Percentiles rank a stretch among this genome's conserved stretches.
Conservation (phyloP, 1,140 invertebrate genomes). For the Notospermus geniculatus region DNA sequence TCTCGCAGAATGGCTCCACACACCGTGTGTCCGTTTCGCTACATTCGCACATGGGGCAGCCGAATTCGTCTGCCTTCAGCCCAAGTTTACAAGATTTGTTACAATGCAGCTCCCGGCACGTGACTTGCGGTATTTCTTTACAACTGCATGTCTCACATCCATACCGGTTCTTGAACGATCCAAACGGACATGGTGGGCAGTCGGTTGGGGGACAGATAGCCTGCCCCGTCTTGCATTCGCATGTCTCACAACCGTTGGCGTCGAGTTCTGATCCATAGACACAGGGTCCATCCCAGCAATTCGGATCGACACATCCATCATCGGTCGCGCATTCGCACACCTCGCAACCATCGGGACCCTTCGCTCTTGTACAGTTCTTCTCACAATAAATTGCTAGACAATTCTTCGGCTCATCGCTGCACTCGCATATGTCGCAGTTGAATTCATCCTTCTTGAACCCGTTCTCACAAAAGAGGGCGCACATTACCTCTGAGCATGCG, state of each 20-base stretch:
- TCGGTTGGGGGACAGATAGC: background rate
- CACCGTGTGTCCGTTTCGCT: no score
- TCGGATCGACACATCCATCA: background rate
- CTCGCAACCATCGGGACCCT: no score
- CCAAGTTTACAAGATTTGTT: background rate
- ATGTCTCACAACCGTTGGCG: background rate
- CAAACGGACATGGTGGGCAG: background rate
- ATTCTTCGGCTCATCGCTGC: no score
- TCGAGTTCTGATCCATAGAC: slow-evolving; percentile 1
- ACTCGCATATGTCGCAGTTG: no score
- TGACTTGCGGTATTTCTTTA: background rate
- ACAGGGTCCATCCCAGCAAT: background rate
- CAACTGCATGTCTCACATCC: slow-evolving; percentile 2
- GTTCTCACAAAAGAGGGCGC: no score
- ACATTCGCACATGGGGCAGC: no score
- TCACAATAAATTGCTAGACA: no score
- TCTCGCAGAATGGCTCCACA: no score
- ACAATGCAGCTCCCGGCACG: background rate
- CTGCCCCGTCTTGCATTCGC: background rate
- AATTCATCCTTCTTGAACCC: no score
- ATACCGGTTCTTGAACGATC: background rate
- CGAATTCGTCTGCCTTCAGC: background rate
- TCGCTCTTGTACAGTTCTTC: no score
- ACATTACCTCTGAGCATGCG: no score
- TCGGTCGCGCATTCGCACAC: no score